These are phyloP conservation scores for Phylloscopus trochilus DNA, from an alignment of 2,113 vertebrate species.

Conservation along the genomic window DNA sequence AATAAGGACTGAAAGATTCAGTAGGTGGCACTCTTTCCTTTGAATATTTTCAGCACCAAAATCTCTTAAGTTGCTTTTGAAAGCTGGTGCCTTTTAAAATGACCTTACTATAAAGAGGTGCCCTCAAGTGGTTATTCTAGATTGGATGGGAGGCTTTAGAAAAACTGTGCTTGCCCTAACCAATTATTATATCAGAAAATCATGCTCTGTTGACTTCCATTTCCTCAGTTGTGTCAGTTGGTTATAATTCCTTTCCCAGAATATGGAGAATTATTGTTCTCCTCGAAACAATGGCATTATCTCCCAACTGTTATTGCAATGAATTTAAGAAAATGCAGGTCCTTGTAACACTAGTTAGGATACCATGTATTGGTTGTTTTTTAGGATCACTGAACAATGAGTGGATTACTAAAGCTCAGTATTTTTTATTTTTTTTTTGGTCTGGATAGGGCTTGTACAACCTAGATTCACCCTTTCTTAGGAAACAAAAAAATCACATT, in stretches of 20 bases:
- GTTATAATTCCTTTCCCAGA: not conserved
- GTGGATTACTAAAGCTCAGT: not conserved
- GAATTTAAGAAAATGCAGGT: not conserved
- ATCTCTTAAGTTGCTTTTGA: not conserved
- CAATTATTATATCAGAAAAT: not conserved
- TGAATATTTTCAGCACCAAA: not conserved
- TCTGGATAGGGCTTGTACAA: not conserved
- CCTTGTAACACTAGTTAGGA: not conserved
- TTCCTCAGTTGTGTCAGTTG: not conserved
- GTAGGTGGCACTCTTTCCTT: constrained; percentile 61
- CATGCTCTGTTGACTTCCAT: not conserved
- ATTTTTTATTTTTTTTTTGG: not conserved
- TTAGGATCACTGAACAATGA: not conserved
- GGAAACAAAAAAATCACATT: not conserved
- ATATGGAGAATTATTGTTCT: not conserved
- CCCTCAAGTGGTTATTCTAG: not conserved
- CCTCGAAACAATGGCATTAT: not conserved
- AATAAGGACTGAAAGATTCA: constrained; percentile 11
- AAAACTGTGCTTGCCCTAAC: not conserved
- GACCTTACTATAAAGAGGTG: not conserved
- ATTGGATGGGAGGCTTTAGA: not conserved
- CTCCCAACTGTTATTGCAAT: not conserved
- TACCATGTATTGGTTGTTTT: not conserved
- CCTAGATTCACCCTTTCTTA: not conserved
- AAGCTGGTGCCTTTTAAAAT: not conserved